phyloP scores from a whole-genome alignment of 2,888 invertebrate genomes.

The Lithophane ornitopus region DNA sequence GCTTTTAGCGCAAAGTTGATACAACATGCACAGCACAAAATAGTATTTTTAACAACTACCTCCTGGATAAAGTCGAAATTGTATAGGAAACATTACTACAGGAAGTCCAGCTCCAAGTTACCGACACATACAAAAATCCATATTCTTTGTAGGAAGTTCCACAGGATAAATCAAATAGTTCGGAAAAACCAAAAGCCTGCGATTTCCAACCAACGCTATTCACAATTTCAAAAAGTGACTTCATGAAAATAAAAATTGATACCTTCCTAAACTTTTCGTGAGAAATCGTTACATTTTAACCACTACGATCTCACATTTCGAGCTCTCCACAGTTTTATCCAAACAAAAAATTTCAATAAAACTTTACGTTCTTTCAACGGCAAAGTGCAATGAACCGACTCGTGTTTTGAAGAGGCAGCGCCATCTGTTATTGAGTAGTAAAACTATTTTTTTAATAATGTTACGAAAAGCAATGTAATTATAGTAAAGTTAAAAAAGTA shows the following conservation, averaged over 20 bases:
- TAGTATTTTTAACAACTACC: not conserved
- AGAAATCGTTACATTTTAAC: slow-evolving; percentile 31
- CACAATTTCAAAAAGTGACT: slow-evolving; percentile 10
- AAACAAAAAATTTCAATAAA: slow-evolving; percentile 44
- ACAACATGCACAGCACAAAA: not conserved
- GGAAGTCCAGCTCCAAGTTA: not conserved
- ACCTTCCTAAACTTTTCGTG: slow-evolving; percentile 3
- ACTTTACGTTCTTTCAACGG: slow-evolving; percentile 28
- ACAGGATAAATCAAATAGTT: not conserved
- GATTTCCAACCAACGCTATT: not conserved
- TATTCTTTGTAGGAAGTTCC: too few species aligned
- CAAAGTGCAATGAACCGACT: slow-evolving; percentile 54
- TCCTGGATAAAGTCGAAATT: too few species aligned
- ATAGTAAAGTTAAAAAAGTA: not conserved
- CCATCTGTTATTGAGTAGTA: slow-evolving; percentile 80
- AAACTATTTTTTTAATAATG: slow-evolving; percentile 14
- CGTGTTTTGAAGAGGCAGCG: slow-evolving; percentile 54
- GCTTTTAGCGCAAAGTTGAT: not conserved
- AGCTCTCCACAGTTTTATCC: slow-evolving; percentile 17
- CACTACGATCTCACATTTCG: slow-evolving; percentile 25
- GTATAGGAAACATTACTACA: not conserved
- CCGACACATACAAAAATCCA: not conserved
- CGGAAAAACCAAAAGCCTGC: not conserved
- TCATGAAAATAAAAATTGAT: slow-evolving; percentile 21
- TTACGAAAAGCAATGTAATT: not conserved